Base-by-base conservation (phyloP, 1,140 invertebrate species). In the Drosophila rhopaloa region DNA sequence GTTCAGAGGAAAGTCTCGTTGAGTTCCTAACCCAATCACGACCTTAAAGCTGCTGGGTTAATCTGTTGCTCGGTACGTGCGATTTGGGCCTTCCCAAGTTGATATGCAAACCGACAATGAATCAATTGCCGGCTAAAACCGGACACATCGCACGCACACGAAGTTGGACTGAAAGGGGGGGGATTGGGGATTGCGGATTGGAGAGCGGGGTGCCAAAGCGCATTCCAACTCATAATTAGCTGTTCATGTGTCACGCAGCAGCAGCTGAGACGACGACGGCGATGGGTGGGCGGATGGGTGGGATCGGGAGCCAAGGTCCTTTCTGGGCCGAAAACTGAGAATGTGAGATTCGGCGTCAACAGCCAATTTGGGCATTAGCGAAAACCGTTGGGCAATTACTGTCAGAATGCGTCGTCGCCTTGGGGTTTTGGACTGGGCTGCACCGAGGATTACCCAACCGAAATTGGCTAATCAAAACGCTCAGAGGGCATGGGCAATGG, bases 311-410 rank as follows among this genome's bases (percentile, higher is more conserved):
- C n/a, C 48, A 55, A 55, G 51, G 51, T 53, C 55, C 48, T 73
- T 61, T 70, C 63, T 50, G 74, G 32, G 35, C 16, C 46, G 35
- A 37, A 40, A 48, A 47, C 41, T 62, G 65, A 68, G 82, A 86
- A 82, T 86, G 62, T 72, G 47, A 84, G 80, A 83, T 89, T 81
- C 80, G 66, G 73, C 77, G 84, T 89, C 77, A 89, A 89, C 84
- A 89, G 84, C 84, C 84, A 89, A 89, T 89, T 89, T 89, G 68
- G 63, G 84, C 81, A 89, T 89, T 89, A 89, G 84, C 84, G 84
- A 80, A 84, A 84, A 89, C 84, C 80, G 84, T 89, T 84, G 80
- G 79, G 55, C 80, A 89, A 89, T 89, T 89, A 89, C 70, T 84
- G 84, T 89, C 84, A 81, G 35, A 80, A 66, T 84, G 67, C 41